phyloP scores from a whole-genome alignment of 2,113 vertebrate species.

The Podarcis cretensis region DNA sequence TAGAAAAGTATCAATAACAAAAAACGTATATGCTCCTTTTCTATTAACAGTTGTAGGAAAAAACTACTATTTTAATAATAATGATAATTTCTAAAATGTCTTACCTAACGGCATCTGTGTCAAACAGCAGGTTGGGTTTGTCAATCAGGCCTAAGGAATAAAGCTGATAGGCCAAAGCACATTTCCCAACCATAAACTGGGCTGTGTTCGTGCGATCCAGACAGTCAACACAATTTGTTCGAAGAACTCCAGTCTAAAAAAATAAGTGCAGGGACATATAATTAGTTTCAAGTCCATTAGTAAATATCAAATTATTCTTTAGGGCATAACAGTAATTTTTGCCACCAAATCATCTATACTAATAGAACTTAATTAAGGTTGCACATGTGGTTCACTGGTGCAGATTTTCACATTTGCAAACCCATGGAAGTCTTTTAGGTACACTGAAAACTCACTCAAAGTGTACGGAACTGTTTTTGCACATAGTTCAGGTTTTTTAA shows the following conservation, averaged over 20 bases:
- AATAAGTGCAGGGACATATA: conserved; percentile 24
- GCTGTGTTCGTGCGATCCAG: conserved; percentile 97
- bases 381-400: not conserved
- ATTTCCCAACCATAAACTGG: conserved; percentile 99
- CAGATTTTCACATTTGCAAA: not conserved
- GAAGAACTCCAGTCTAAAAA: conserved; percentile 89
- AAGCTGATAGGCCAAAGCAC: conserved; percentile 95
- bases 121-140: conserved; percentile 95
- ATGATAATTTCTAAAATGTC: conserved; percentile 22
- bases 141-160: conserved; percentile 95
- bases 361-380: not conserved
- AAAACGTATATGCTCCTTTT: not conserved
- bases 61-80: no score
- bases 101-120: conserved; percentile 96
- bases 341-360: not conserved
- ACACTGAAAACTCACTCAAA: not conserved
- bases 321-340: not conserved
- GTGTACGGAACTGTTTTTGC: not conserved
- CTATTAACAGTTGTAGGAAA: not conserved
- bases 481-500: not conserved
- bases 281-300: conserved; percentile 16
- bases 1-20: not conserved
- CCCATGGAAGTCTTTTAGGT: not conserved
- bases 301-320: not conserved
- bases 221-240: conserved; percentile 97